Conservation (phyloP, 2,797 vertebrate genomes). For the Triplophysa yarkandensis region DNA sequence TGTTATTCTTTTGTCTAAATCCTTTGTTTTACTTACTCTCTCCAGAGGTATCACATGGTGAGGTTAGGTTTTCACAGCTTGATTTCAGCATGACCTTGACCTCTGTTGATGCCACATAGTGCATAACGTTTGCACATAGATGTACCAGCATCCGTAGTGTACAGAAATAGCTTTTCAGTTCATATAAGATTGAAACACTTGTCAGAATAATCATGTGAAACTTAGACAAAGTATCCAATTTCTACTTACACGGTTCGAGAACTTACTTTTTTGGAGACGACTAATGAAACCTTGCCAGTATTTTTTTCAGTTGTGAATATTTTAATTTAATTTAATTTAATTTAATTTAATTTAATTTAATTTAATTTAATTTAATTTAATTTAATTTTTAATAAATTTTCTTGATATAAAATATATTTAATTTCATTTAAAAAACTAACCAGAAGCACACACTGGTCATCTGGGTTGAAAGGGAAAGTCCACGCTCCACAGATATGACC, state of each 20-base stretch:
- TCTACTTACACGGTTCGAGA: too few species aligned
- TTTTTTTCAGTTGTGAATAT: too few species aligned
- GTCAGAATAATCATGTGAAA: too few species aligned
- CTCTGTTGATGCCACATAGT: neutral
- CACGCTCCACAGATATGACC: neutral
- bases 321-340: too few species aligned
- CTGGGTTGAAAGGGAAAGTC: neutral
- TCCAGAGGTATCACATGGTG: neutral
- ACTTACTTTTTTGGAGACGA: too few species aligned
- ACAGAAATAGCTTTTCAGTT: neutral
- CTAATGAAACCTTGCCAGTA: too few species aligned
- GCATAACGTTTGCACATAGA: constrained; percentile 17
- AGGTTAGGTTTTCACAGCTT: neutral
- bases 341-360: too few species aligned
- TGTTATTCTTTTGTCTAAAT: neutral
- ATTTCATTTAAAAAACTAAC: neutral
- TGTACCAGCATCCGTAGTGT: constrained; percentile 3
- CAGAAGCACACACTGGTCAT: neutral
- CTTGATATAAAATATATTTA: too few species aligned
- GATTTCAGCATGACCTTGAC: constrained; percentile 4
- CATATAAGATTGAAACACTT: neutral
- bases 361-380: too few species aligned
- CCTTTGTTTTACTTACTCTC: neutral
- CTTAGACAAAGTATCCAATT: too few species aligned
- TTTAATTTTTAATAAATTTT: too few species aligned